phyloP scores from a whole-genome alignment of 2,797 vertebrate genomes.

The Rhinoraja longicauda region DNA sequence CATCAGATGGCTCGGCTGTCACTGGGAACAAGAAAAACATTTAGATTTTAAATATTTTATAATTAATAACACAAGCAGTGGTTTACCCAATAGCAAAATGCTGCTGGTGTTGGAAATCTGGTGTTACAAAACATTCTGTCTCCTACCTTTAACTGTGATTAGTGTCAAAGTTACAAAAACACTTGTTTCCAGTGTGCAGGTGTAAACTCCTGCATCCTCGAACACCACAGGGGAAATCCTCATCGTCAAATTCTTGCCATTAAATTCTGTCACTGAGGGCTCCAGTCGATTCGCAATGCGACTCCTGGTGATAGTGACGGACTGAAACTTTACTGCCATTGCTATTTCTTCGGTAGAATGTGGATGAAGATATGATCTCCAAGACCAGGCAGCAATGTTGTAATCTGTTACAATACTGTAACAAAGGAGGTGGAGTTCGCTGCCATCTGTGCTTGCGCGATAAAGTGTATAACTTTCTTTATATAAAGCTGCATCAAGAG shows the following conservation, averaged over 20 bases:
- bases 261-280: not conserved
- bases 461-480: not conserved
- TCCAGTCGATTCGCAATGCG: not conserved
- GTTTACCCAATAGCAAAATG: too few relatives aligned
- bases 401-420: too few relatives aligned
- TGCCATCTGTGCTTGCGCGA: too few relatives aligned
- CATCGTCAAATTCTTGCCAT: not conserved
- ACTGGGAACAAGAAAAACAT: not conserved
- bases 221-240: too few relatives aligned
- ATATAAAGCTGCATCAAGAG: not conserved
- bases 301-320: not conserved
- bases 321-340: not conserved
- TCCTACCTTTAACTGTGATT: not conserved
- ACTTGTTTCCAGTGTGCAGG: accelerated
- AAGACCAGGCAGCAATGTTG: too few relatives aligned
- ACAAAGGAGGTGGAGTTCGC: too few relatives aligned
- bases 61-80: too few relatives aligned
- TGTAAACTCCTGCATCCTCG: not conserved
- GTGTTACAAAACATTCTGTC: too few relatives aligned
- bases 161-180: not conserved
- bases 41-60: not conserved
- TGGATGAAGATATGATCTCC: too few relatives aligned
- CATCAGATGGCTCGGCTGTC: not conserved
- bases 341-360: not conserved
- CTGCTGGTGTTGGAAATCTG: too few relatives aligned